Base-by-base conservation (phyloP, 2,113 vertebrate species). In the Psittacula cyanocephala region DNA sequence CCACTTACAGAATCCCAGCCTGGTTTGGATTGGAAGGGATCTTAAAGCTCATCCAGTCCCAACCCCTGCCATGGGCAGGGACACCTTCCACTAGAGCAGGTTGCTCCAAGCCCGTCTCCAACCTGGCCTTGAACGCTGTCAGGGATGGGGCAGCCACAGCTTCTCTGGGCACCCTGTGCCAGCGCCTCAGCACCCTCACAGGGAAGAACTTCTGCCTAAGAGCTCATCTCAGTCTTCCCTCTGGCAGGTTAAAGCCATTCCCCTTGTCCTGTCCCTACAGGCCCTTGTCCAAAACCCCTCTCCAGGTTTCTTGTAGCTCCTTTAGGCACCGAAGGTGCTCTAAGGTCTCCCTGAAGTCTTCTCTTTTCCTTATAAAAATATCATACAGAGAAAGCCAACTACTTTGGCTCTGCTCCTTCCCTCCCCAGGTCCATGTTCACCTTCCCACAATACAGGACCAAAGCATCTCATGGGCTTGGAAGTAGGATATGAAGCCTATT, bases 41-140 rank as follows among this genome's bases (percentile, higher is more conserved):
- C 13, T 10, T 1, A 19, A 5, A 18, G 9, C 0, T 2, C 63
- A 0, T 1, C 18, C 4, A 17, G 13, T 3, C 2, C 14, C 16
- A 17, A 0, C 7, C 24, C 2, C 55, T n/a, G 19, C 55, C 55
- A 20, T 0, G 0, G 55, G 55, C 39, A 65, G 59, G 24, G 82
- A 10, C 52, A 29, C 2, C 46, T 57, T 0, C 9, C 22, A 8
- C 35, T 1, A 0, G 18, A 11, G 3, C 64, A 92, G 41, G 17
- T 0, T 50, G 59, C 33, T 72, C 75, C 3, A 0, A 72, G 27
- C 28, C 20, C 25, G 49, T 49, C 0, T 52, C 64, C 63, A 69
- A 0, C 70, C 43, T 17, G 41, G 41, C 41, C 37, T 37, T 37
- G 8, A 37, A 37, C 37, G 9, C 37, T 37, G 37, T 9, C 37